Evolutionary conservation across 2,113 vertebrate genomes (phyloP).

Genomic region (Ancistrus triradiatus): DNA sequence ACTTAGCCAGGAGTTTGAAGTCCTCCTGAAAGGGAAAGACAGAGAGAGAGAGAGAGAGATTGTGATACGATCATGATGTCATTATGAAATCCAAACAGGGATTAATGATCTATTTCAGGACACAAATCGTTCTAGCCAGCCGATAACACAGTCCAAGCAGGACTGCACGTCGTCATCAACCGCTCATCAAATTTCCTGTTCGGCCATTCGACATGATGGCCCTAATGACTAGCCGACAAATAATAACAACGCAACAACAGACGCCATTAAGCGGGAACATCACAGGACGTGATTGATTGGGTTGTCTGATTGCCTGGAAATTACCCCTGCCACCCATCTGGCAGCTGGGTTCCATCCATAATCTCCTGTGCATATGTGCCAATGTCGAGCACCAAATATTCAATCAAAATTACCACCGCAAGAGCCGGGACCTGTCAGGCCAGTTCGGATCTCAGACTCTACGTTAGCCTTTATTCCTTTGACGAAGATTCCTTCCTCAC

Average conservation of each 20-base stretch:
- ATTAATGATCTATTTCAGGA: too few species aligned
- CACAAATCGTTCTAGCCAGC: too few species aligned
- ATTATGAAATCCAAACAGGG: too few species aligned
- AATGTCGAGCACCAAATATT: slow-evolving; percentile 16
- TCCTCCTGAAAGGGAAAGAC: slow-evolving; percentile 75
- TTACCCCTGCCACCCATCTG: slow-evolving; percentile 76
- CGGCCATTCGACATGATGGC: slow-evolving; percentile 31
- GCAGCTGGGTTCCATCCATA: slow-evolving; percentile 72
- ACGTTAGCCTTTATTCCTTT: not conserved
- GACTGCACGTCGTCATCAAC: slow-evolving; percentile 36
- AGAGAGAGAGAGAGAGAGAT: too few species aligned
- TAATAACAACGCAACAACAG: slow-evolving; percentile 43
- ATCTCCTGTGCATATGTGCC: slow-evolving; percentile 54
- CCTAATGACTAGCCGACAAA: slow-evolving; percentile 34
- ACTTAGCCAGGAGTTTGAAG: slow-evolving; percentile 98
- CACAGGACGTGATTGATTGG: slow-evolving; percentile 67
- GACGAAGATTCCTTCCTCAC: not conserved
- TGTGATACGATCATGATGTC: too few species aligned
- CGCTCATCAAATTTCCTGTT: slow-evolving; percentile 38
- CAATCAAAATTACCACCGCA: slow-evolving; percentile 8
- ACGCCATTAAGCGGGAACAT: slow-evolving; percentile 31
- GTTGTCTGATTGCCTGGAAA: slow-evolving; percentile 74
- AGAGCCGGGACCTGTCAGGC: not conserved
- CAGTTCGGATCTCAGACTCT: not conserved
- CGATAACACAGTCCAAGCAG: slow-evolving; percentile 25